Conservation (phyloP, 2,888 invertebrate genomes). For the Platerodrilus igneus region DNA sequence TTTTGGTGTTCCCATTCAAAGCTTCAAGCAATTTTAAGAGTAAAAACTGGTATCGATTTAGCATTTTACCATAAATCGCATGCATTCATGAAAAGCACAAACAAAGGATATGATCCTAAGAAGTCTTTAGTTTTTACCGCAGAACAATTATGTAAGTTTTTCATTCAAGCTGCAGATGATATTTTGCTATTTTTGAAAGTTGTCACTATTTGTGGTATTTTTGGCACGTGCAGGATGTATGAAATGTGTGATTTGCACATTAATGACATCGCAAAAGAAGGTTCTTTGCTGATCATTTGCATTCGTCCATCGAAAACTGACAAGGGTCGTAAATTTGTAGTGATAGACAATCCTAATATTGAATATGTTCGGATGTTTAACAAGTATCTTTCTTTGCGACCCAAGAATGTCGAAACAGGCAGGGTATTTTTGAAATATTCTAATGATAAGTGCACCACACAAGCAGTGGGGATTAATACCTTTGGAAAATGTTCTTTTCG, state of each 20-base stretch:
- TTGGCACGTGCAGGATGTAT: conserved; percentile 6
- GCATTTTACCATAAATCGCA: conserved; percentile 6
- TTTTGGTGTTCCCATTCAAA: too few species aligned
- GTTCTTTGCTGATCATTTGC: conserved; percentile 2
- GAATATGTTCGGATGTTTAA: too few species aligned
- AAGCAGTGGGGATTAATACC: too few species aligned
- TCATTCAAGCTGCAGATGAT: conserved; percentile 9
- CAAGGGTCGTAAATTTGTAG: not conserved
- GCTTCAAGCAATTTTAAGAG: conserved; percentile 2
- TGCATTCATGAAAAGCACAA: conserved; percentile 13
- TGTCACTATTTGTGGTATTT: conserved; percentile 9
- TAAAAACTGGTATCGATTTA: not conserved
- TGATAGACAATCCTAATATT: not conserved
- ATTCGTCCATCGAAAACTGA: conserved; percentile 1
- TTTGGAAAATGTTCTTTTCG: too few species aligned
- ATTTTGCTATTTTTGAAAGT: conserved; percentile 13
- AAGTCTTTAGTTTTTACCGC: conserved; percentile 11
- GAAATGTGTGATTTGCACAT: conserved; percentile 9
- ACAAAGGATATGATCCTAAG: conserved; percentile 8
- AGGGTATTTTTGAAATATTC: too few species aligned
- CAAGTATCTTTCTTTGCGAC: too few species aligned
- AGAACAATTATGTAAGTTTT: conserved; percentile 12
- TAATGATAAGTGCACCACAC: too few species aligned
- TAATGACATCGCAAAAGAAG: conserved; percentile 4
- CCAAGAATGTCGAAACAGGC: too few species aligned